Evolutionary conservation across 2,797 vertebrate species (phyloP), one percentile per base, ranked within the genome.

Genomic region (Yasuhikotakia modesta): DNA sequence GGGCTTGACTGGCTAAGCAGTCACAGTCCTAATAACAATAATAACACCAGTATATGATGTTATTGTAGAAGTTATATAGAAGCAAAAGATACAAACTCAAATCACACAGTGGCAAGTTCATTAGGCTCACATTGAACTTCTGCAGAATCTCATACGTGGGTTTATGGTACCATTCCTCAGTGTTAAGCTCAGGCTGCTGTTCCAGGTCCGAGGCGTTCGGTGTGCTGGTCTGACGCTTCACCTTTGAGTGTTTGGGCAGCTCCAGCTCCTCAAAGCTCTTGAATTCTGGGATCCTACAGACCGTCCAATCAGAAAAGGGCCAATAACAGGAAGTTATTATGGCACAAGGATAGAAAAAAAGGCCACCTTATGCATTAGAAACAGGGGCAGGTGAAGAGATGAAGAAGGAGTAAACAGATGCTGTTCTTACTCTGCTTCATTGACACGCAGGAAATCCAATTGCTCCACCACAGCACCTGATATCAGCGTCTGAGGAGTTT

Each of bases 391-490:
- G 1, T 19, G 11, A 19, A 10, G 13, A 22, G 19, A n/a, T 61
- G 7, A 48, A 35, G 7, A 35, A 43, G 16, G 11, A 46, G n/a
- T 35, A 77, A 61, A 74, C 5, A 30, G 11, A 35, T 8, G 39
- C 6, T 61, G 50, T n/a, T 73, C 96, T 94, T 93, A 99, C 98
- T 97, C 96, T 16, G 93, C 88, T 80, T 97, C 97, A 79, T 95
- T 93, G 86, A 99, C 94, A 52, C 95, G 95, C 32, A 99, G 91
- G 86, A 99, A 99, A 89, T 99, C 98, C 87, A 99, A 85, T 82
- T 99, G 98, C 85, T 99, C 97, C 81, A 99, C 95, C 60, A 96
- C 92, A 0, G 96, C 98, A 88, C 97, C 96, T 58, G 98, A 97
- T 89, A 99, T 96, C 86, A 99, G 88, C 0, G 97, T 99, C 98